A percentile compares a stretch with the other conserved stretches of the same genome.
These are phyloP conservation scores for Nebria ingens DNA, from an alignment of 1,140 invertebrate genomes.

Conservation along the genomic window DNA sequence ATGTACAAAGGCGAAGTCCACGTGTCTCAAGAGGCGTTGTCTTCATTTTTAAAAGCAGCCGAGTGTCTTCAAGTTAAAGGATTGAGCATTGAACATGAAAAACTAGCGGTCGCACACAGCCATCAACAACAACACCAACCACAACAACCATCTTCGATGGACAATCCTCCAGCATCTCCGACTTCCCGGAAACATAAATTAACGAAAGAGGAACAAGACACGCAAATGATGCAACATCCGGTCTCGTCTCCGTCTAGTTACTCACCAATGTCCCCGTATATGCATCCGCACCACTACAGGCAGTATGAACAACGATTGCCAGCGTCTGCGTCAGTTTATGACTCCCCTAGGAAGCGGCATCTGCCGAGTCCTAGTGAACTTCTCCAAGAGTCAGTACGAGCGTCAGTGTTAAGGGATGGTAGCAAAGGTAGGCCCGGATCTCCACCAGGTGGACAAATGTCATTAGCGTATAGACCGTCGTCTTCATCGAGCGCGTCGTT, in stretches of 20 bases:
- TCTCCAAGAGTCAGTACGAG: conserved; percentile 41
- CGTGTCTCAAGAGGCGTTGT: conserved; percentile 78
- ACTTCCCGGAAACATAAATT: conserved; percentile 22
- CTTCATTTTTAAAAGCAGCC: conserved; percentile 81
- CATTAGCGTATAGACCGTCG: conserved; percentile 27
- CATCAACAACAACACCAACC: conserved; percentile 37
- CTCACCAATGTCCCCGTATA: conserved; percentile 37
- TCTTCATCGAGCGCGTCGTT: conserved; percentile 26
- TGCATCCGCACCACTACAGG: conserved; percentile 32
- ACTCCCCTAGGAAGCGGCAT: conserved; percentile 38
- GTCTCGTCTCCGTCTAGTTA: conserved; percentile 31
- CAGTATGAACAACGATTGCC: conserved; percentile 35
- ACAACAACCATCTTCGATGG: conserved; percentile 27
- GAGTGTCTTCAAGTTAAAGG: conserved; percentile 80
- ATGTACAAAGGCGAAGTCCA: conserved; percentile 91
- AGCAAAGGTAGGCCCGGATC: conserved; percentile 33
- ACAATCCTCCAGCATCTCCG: conserved; percentile 21
- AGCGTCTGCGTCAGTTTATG: conserved; percentile 36
- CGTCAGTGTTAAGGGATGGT: conserved; percentile 55
- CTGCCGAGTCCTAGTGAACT: conserved; percentile 39
- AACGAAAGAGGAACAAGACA: conserved; percentile 31
- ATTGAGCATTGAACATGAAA: conserved; percentile 65
- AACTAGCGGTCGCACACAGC: conserved; percentile 56
- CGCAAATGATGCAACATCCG: conserved; percentile 27
- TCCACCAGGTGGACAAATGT: conserved; percentile 23